These are phyloP conservation scores for Hydrocynus forskahlii DNA, from an alignment of 2,797 vertebrate genomes.

Conservation along the genomic window DNA sequence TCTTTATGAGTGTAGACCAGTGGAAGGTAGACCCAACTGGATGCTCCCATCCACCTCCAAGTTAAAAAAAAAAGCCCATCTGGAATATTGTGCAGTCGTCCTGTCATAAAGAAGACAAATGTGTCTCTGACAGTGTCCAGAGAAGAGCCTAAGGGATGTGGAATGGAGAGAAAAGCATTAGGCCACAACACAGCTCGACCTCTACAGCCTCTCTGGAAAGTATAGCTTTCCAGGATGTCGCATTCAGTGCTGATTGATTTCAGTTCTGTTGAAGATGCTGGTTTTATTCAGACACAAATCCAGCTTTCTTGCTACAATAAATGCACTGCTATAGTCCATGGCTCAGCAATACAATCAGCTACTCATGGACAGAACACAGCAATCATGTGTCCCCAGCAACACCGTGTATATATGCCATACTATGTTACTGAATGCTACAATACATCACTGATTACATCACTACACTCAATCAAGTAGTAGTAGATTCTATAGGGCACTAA, in stretches of 20 bases:
- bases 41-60: conserved; percentile 44
- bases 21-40: conserved; percentile 32
- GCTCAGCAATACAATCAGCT: not conserved
- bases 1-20: conserved; percentile 7
- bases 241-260: not conserved
- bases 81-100: conserved; percentile 68
- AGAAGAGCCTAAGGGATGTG: conserved; percentile 62
- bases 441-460: no score
- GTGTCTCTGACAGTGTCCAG: conserved; percentile 66
- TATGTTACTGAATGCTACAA: no score
- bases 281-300: no score
- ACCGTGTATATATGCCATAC: no score
- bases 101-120: conserved; percentile 73
- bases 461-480: no score
- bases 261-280: not conserved
- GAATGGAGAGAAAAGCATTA: conserved; percentile 50
- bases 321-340: not conserved
- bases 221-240: not conserved
- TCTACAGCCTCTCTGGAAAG: conserved; percentile 43
- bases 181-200: conserved; percentile 53
- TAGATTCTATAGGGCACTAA: not conserved
- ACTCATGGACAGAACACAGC: no score
- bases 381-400: not conserved
- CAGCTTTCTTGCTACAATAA: not conserved
- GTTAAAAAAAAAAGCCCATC: conserved; percentile 63